Conservation (phyloP, 2,888 invertebrate species). For the Biston betularia region DNA sequence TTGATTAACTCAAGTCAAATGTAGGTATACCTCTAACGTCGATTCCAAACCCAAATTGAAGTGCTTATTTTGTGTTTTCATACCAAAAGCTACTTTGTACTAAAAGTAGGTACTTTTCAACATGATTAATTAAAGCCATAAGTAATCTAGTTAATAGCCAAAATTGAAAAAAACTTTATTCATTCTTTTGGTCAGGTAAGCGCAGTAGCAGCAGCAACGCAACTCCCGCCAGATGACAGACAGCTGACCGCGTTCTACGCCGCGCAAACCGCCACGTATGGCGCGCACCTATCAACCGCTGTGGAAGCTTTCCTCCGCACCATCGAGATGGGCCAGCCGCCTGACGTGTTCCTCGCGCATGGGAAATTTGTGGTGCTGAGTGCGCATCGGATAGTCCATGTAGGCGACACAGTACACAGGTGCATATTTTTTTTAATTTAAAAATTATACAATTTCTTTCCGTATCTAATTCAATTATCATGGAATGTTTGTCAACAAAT, state of each 20-base stretch:
- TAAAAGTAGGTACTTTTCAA: too few relatives aligned
- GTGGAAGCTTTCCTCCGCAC: constrained; percentile 97
- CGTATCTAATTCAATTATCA: too few relatives aligned
- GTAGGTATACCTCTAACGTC: too few relatives aligned
- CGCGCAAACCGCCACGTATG: constrained; percentile 94
- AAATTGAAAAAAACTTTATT: not conserved
- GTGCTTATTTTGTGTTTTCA: too few relatives aligned
- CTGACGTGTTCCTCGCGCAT: constrained; percentile 96
- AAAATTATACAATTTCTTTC: too few relatives aligned
- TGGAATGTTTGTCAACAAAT: too few relatives aligned
- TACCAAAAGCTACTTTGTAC: too few relatives aligned
- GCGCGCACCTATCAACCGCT: constrained; percentile 93
- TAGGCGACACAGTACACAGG: constrained; percentile 96
- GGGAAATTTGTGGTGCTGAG: constrained; percentile 97
- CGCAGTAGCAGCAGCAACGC: constrained; percentile 81
- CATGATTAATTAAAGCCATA: not conserved
- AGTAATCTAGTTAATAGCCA: not conserved
- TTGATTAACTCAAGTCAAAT: too few relatives aligned
- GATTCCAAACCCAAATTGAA: too few relatives aligned
- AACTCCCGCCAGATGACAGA: constrained; percentile 91
- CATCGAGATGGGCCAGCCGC: constrained; percentile 97
- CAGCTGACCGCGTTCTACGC: constrained; percentile 95
- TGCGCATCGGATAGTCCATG: constrained; percentile 97
- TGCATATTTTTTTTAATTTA: constrained; percentile 39
- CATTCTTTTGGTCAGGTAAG: constrained; percentile 66